These are phyloP conservation scores for Moxostoma hubbsi DNA, from an alignment of 2,797 vertebrate genomes.

Conservation along the genomic window DNA sequence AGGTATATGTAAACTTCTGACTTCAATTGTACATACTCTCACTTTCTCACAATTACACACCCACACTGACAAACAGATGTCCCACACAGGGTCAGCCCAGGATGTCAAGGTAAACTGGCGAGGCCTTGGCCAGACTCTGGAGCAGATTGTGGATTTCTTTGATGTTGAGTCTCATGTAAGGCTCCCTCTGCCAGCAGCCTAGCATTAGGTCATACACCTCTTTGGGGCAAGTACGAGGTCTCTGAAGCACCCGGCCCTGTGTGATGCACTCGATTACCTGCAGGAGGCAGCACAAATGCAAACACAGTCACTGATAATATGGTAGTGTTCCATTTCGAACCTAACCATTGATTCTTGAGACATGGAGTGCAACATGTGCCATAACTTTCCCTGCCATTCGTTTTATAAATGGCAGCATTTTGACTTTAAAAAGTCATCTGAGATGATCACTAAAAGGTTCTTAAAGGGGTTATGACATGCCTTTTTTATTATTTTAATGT, in stretches of 20 bases:
- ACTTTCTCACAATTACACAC: slow-evolving; percentile 48
- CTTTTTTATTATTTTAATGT: too few species aligned
- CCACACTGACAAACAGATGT: slow-evolving; percentile 38
- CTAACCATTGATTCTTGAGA: too few species aligned
- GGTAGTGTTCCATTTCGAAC: too few species aligned
- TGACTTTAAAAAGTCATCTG: too few species aligned
- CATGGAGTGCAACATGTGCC: too few species aligned
- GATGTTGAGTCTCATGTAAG: slow-evolving; percentile 98
- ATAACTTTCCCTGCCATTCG: too few species aligned
- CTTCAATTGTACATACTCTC: slow-evolving; percentile 28
- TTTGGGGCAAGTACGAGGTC: slow-evolving; percentile 94
- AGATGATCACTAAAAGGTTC: too few species aligned
- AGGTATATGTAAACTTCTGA: too few species aligned
- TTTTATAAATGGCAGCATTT: too few species aligned
- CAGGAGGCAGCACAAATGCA: slow-evolving; percentile 33
- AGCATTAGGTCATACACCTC: slow-evolving; percentile 99
- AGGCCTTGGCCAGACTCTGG: slow-evolving; percentile 97
- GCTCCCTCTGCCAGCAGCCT: slow-evolving; percentile 98
- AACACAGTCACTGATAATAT: not conserved
- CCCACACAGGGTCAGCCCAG: slow-evolving; percentile 84
- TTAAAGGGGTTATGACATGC: too few species aligned
- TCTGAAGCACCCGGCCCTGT: slow-evolving; percentile 95
- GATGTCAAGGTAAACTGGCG: slow-evolving; percentile 99
- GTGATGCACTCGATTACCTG: slow-evolving; percentile 99
- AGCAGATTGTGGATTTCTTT: slow-evolving; percentile 96